Percentiles rank a stretch among this genome's conserved stretches.
Evolutionary conservation across 1,140 invertebrate species (phyloP).

Genomic region (Formica selysi): DNA sequence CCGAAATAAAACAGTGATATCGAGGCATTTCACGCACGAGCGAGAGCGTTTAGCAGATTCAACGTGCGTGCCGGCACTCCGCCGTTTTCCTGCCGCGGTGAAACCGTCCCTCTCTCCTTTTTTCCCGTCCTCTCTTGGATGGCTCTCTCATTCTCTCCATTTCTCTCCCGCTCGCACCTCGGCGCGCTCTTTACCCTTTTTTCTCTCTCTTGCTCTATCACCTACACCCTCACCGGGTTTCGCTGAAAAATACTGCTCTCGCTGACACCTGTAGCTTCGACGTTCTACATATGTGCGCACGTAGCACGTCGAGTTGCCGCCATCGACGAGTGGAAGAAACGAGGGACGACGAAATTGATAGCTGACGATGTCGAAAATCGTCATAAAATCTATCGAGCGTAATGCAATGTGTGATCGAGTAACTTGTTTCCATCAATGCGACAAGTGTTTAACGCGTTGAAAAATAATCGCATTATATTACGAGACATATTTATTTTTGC

Average conservation of each 20-base stretch:
- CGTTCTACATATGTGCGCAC: constrained; percentile 84
- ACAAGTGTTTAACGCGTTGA: not conserved
- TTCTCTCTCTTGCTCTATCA: constrained; percentile 69
- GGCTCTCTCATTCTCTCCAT: constrained; percentile 57
- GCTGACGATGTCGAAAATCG: constrained; percentile 58
- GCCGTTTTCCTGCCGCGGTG: constrained; percentile 63
- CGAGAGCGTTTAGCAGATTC: constrained; percentile 86
- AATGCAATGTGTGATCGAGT: not conserved
- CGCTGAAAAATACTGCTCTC: constrained; percentile 86
- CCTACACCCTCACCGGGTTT: constrained; percentile 73
- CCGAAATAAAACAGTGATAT: constrained; percentile 87
- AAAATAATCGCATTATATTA: not conserved
- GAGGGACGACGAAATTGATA: constrained; percentile 69
- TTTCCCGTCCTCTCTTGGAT: constrained; percentile 19
- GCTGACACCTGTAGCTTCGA: constrained; percentile 87
- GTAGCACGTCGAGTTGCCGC: constrained; percentile 62
- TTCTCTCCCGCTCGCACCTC: constrained; percentile 69
- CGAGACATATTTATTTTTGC: not conserved
- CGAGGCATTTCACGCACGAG: constrained; percentile 87
- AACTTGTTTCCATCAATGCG: not conserved
- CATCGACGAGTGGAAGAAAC: constrained; percentile 68
- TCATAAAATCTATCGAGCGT: constrained; percentile 59
- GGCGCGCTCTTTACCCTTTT: constrained; percentile 48
- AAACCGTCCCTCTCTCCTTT: constrained; percentile 55
- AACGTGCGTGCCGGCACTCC: constrained; percentile 78